Conservation (phyloP, 2,888 invertebrate genomes). For the Cotesia congregata region DNA sequence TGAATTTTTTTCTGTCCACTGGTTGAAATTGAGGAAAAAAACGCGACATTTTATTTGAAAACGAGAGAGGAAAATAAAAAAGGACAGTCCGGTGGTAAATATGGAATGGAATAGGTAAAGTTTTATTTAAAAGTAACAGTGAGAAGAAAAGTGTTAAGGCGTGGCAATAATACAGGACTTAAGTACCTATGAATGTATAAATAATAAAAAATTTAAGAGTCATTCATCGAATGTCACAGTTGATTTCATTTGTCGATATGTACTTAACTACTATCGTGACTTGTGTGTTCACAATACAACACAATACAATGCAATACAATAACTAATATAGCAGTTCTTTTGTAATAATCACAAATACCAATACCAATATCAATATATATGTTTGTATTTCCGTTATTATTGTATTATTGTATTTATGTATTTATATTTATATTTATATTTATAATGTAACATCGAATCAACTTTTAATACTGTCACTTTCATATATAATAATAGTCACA, state of each 20-base stretch:
- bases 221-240: slow-evolving; percentile 35
- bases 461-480: no score
- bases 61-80: no score
- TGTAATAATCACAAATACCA: background rate
- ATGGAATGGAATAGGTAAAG: no score
- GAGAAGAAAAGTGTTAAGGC: slow-evolving; percentile 24
- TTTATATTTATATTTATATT: no score
- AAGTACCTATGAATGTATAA: slow-evolving; percentile 16
- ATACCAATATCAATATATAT: background rate
- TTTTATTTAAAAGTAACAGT: slow-evolving; percentile 6
- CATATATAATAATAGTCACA: no score
- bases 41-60: no score
- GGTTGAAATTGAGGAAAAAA: no score
- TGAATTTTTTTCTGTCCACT: no score
- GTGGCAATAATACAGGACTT: slow-evolving; percentile 18
- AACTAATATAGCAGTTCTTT: slow-evolving; percentile 1
- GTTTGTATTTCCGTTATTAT: no score
- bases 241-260: slow-evolving; percentile 29
- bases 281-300: background rate
- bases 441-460: no score
- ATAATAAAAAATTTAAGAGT: slow-evolving; percentile 10
- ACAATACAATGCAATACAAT: slow-evolving; percentile 1
- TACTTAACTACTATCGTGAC: slow-evolving; percentile 9
- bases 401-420: no score
- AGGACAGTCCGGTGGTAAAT: no score